Evolutionary conservation across 2,113 vertebrate genomes (phyloP).

Genomic region (Empidonax traillii): DNA sequence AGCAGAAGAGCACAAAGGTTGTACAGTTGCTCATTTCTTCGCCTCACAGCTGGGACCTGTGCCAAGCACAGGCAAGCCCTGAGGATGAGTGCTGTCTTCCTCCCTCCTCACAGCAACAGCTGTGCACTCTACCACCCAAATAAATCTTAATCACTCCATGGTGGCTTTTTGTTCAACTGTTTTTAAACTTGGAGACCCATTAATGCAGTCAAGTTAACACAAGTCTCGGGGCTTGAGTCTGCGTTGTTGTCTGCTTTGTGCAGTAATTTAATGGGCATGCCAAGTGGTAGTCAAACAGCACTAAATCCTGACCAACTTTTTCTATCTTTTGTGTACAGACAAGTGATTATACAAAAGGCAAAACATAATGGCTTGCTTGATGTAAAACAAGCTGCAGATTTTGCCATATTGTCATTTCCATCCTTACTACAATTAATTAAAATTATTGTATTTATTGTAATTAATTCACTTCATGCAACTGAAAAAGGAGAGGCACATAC

Average conservation of each 20-base stretch:
- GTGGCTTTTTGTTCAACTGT: background rate
- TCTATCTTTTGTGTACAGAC: background rate
- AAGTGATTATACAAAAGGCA: background rate
- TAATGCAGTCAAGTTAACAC: slow-evolving; percentile 7
- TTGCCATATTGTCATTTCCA: background rate
- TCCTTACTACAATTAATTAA: background rate
- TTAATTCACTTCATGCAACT: background rate
- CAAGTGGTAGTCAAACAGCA: background rate
- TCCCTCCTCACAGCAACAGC: background rate
- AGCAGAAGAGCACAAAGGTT: background rate
- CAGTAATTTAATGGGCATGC: slow-evolving; percentile 36
- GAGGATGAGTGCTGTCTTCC: background rate
- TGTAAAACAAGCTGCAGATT: background rate
- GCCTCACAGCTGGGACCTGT: background rate
- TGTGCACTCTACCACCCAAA: slow-evolving; percentile 1
- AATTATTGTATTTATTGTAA: background rate
- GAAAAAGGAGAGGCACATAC: background rate
- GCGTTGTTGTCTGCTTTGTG: slow-evolving; percentile 29
- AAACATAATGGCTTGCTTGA: background rate
- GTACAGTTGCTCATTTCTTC: background rate
- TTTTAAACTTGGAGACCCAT: background rate
- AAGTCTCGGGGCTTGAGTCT: background rate
- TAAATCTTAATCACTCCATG: background rate
- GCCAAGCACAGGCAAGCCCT: background rate
- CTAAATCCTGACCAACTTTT: background rate